Conservation (phyloP, 1,140 invertebrate species). For the Eupeodes corollae region DNA sequence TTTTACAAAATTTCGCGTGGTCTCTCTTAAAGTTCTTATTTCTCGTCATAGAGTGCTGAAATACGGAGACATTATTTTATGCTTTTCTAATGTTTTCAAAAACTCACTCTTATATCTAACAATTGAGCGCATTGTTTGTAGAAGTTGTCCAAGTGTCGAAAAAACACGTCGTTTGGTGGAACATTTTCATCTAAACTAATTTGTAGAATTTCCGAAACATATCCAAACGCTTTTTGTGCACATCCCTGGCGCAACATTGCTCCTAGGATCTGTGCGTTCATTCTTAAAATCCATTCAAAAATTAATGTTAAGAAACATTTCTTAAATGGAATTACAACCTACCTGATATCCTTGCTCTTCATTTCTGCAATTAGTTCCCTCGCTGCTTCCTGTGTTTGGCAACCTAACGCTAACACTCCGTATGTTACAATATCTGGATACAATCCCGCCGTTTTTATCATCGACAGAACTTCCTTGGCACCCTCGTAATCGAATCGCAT, state of each 20-base stretch:
- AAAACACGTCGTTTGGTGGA: constrained; percentile 44
- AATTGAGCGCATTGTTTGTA: constrained; percentile 36
- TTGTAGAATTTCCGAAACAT: constrained; percentile 56
- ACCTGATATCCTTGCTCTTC: constrained; percentile 51
- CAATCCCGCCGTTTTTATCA: constrained; percentile 50
- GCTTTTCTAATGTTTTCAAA: neutral
- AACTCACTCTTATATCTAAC: constrained; percentile 39
- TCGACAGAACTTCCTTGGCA: constrained; percentile 51
- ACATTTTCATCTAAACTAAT: constrained; percentile 47
- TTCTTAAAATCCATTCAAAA: constrained; percentile 34
- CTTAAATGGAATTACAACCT: constrained; percentile 9
- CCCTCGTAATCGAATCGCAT: constrained; percentile 50
- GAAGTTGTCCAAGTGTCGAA: constrained; percentile 46
- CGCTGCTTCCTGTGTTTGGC: constrained; percentile 48
- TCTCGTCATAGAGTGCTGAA: constrained; percentile 26
- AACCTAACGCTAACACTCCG: constrained; percentile 70
- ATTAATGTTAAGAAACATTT: constrained; percentile 2
- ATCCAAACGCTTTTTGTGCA: constrained; percentile 45
- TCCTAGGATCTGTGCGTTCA: constrained; percentile 61
- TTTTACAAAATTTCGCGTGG: constrained; percentile 40
- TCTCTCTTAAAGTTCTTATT: constrained; percentile 27
- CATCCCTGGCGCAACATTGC: constrained; percentile 53
- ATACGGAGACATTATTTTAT: neutral
- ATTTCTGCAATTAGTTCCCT: constrained; percentile 55
- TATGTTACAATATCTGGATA: constrained; percentile 70